Conservation (phyloP, 2,797 vertebrate genomes). For the Carcharodon carcharias region DNA sequence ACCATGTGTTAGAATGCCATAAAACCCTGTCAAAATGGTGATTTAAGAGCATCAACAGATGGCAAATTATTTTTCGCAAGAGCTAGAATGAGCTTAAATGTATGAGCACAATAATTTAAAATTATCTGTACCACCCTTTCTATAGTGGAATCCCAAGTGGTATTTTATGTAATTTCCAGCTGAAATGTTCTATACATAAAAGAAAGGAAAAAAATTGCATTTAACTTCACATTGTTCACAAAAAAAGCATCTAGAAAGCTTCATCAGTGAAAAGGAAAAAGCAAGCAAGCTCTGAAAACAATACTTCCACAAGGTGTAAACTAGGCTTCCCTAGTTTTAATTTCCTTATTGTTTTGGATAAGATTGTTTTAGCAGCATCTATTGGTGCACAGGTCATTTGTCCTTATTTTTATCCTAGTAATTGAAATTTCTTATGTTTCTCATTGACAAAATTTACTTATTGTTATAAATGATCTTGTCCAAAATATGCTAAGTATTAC, state of each 20-base stretch:
- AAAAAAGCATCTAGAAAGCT: neutral
- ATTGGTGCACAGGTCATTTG: neutral
- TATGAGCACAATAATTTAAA: neutral
- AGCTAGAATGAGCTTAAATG: constrained; percentile 2
- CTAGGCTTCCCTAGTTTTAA: neutral
- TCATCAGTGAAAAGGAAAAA: neutral
- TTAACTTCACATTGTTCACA: neutral
- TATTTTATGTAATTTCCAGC: neutral
- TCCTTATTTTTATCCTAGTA: neutral
- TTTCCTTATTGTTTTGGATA: neutral
- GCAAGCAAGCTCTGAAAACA: too few species aligned
- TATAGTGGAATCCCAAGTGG: neutral
- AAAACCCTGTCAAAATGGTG: constrained; percentile 24
- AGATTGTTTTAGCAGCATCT: neutral
- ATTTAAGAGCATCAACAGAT: constrained; percentile 37
- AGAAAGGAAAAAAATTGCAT: neutral
- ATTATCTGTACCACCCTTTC: neutral
- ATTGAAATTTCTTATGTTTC: neutral
- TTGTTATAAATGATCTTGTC: neutral
- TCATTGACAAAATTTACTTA: neutral
- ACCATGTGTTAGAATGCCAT: constrained; percentile 29
- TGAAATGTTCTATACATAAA: neutral
- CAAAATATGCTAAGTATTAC: neutral
- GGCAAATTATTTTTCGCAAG: constrained; percentile 22
- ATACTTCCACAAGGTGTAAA: neutral